Evolutionary conservation across 1,140 invertebrate species (phyloP), one percentile per base, ranked within the genome.

Genomic region (Eumeta japonica): DNA sequence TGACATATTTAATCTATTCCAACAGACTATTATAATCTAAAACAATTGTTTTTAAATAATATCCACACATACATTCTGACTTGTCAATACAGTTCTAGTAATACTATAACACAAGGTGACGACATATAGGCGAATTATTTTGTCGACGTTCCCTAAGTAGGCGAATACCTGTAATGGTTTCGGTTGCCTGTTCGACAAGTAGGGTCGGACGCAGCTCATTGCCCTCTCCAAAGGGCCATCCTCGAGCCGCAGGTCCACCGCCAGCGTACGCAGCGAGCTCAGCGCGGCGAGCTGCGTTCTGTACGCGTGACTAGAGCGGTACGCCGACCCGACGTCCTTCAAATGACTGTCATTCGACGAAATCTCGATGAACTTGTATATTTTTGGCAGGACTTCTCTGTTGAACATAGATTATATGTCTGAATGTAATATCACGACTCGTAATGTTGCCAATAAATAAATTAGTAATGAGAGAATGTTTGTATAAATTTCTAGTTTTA

Each of bases 371-470:
- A 77, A 75, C 28, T 68, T 53, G 34, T 76, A 76, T 13, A 87
- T 48, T 9, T 62, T 46, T 9, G 83, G 84, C n/a, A 86, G 53
- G 2, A 85, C 76, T 47, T 86, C 77, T 29, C 84, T 86, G 62
- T 17, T 62, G 64, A 52, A 42, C 20, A 24, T 7, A 7, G n/a
- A 24, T 24, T 24, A 24, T 7, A 24, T 24, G 5, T 24, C 5
- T 24, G 20, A 7, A 24, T 24, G 20, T 24, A 5, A 24, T 24
- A 24, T 24, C 5, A 24, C 5, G 20, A 24, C 20, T 7, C 20
- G n/a, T n/a, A n/a, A n/a, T n/a, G n/a, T n/a, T n/a, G n/a, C n/a
- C n/a, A n/a, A n/a, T n/a, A n/a, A n/a, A n/a, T n/a, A n/a, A n/a
- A n/a, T n/a, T n/a, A n/a, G n/a, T n/a, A n/a, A n/a, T n/a, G n/a